A percentile compares a stretch with the other conserved stretches of the same genome.
phyloP scores from a whole-genome alignment of 2,888 invertebrate genomes.

The Troides oblongomaculatus region DNA sequence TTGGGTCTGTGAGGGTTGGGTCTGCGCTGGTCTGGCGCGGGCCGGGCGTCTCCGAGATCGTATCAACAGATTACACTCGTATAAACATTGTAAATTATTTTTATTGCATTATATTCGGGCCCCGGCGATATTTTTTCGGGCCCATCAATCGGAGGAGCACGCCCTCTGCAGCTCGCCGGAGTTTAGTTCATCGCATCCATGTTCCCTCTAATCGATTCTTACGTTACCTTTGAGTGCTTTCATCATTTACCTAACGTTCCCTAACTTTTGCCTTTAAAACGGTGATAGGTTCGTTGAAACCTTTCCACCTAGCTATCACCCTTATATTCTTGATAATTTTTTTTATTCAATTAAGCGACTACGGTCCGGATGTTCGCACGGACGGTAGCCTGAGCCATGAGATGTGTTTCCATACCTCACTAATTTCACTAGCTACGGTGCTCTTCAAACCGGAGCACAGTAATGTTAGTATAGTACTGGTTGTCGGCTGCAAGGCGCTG shows the following conservation, averaged over 20 bases:
- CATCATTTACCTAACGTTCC: background rate
- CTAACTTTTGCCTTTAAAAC: background rate
- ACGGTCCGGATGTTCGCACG: no score
- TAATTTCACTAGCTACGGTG: no score
- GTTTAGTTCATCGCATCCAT: conserved; percentile 15
- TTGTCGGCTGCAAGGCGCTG: no score
- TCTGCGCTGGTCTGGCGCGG: conserved; percentile 42
- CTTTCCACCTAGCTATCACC: no score
- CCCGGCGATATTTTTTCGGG: conserved; percentile 67
- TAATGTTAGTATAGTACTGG: no score
- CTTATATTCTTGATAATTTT: no score
- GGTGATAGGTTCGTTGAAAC: no score
- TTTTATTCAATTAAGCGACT: no score
- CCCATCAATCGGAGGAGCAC: conserved; percentile 55
- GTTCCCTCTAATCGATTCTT: conserved; percentile 21
- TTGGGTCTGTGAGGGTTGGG: conserved; percentile 28
- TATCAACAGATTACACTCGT: conserved; percentile 61
- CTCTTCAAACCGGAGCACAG: no score
- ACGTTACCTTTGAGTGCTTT: background rate
- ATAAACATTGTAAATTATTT: conserved; percentile 78
- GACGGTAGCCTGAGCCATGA: no score
- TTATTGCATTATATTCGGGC: conserved; percentile 74
- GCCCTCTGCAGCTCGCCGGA: conserved; percentile 38
- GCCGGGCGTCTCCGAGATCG: conserved; percentile 68
- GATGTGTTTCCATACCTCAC: no score